Evolutionary conservation across 2,797 vertebrate species (phyloP).

Genomic region (Poeciliopsis infans): DNA sequence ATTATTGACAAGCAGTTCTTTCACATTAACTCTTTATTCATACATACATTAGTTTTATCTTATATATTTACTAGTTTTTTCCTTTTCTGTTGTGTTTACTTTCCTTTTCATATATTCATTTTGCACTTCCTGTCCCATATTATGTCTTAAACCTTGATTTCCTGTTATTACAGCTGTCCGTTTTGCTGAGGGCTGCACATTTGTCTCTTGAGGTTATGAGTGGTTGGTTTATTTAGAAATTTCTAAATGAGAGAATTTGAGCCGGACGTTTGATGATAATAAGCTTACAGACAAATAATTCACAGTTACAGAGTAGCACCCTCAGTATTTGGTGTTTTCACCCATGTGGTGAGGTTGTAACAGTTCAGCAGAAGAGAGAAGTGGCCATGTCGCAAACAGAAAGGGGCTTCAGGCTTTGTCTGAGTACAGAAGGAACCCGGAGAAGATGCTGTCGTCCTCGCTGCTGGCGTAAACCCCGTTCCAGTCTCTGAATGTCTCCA

Average conservation of each 20-base stretch:
- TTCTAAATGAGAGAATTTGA: neutral
- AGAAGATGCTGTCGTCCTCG: constrained; percentile 95
- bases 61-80: neutral
- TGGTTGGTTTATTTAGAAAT: neutral
- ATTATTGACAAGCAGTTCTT: neutral
- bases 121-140: neutral
- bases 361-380: constrained; percentile 31
- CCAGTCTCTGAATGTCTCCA: constrained; percentile 94
- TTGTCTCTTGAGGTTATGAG: neutral
- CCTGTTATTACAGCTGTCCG: neutral
- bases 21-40: neutral
- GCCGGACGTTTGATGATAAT: constrained; percentile 2
- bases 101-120: too few relatives aligned
- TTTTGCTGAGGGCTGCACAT: neutral
- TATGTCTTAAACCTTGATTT: neutral
- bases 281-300: constrained; percentile 17
- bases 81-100: neutral
- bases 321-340: constrained; percentile 30
- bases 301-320: constrained; percentile 40
- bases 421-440: constrained; percentile 92
- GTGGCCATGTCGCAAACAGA: neutral
- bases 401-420: constrained; percentile 63
- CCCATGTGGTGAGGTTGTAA: constrained; percentile 8
- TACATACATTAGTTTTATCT: neutral
- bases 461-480: constrained; percentile 92